Conservation (phyloP, 2,797 vertebrate genomes). For the Coccyzus lansbergi region DNA sequence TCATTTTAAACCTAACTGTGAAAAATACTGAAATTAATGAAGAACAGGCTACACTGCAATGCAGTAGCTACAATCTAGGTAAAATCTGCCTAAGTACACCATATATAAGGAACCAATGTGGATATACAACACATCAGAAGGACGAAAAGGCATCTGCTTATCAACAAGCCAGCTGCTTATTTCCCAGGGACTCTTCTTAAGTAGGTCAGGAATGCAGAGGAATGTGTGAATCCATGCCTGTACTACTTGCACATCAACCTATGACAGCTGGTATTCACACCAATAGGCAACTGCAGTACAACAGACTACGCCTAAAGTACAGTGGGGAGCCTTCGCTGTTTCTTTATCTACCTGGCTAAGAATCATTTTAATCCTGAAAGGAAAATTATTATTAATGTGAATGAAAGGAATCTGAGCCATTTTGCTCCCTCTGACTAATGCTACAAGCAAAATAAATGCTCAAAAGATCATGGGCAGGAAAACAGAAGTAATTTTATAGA, state of each 20-base stretch:
- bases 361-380: background rate
- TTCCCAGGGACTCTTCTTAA: background rate
- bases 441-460: background rate
- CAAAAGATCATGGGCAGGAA: background rate
- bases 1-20: constrained; percentile 52
- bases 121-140: background rate
- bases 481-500: background rate
- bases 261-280: background rate
- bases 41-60: background rate
- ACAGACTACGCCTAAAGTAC: background rate
- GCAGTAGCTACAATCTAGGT: background rate
- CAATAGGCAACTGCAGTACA: background rate
- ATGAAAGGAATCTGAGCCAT: background rate
- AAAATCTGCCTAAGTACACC: background rate
- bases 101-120: background rate
- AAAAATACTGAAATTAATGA: constrained; percentile 6
- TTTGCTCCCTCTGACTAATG: background rate
- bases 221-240: background rate
- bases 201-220: background rate
- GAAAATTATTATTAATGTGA: background rate
- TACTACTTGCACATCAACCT: background rate
- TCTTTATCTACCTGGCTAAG: background rate
- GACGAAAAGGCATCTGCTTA: background rate
- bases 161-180: background rate
- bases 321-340: background rate